phyloP scores from a whole-genome alignment of 2,797 vertebrate species.

The Discoglossus pictus region DNA sequence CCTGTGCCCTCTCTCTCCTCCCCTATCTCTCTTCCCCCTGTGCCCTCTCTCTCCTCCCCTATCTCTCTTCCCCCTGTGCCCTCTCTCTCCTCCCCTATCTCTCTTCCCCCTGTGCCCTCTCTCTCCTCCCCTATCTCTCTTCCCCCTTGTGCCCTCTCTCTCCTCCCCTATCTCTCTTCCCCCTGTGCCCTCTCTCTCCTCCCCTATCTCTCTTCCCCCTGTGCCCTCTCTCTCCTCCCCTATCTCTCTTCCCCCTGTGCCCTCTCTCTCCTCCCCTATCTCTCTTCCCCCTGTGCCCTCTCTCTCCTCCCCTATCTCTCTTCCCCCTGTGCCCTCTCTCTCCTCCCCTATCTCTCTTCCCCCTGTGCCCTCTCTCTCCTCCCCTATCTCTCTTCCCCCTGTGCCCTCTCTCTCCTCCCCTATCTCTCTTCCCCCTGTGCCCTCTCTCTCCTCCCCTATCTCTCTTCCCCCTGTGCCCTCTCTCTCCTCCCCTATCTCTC shows the following conservation, averaged over 20 bases:
- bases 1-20: constrained; percentile 1
- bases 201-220: constrained; percentile 11
- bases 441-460: too few species aligned
- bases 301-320: too few species aligned
- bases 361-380: background rate
- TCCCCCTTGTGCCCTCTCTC: background rate
- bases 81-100: constrained; percentile 55
- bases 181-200: constrained; percentile 53
- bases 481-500: background rate
- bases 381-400: accelerated
- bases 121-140: too few species aligned
- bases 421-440: background rate
- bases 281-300: constrained; percentile 44
- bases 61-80: constrained; percentile 52
- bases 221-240: too few species aligned
- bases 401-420: background rate
- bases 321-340: constrained; percentile 1
- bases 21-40: background rate
- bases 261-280: constrained; percentile 39
- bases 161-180: constrained; percentile 49
- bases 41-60: constrained; percentile 4
- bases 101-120: background rate
- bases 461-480: background rate
- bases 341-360: constrained; percentile 19
- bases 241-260: background rate